Evolutionary conservation across 2,888 invertebrate genomes (phyloP).

Genomic region (Lucinisca nassula): DNA sequence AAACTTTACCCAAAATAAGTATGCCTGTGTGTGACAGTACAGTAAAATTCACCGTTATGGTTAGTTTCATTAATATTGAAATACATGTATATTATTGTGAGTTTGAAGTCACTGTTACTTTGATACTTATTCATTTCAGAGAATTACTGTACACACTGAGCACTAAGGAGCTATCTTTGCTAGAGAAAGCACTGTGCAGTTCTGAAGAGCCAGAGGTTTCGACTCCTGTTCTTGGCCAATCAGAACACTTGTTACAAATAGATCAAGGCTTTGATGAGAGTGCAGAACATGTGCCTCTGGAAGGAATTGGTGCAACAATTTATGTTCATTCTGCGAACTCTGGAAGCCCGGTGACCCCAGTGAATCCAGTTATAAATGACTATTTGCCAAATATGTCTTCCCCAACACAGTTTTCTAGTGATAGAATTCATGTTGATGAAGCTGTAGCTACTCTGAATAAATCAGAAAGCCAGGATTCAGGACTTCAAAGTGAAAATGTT

Average conservation of each 20-base stretch:
- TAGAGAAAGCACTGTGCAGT: slow-evolving; percentile 97
- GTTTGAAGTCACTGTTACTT: too few species aligned
- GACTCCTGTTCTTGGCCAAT: slow-evolving; percentile 39
- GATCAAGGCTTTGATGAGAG: slow-evolving; percentile 75
- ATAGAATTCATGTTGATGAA: slow-evolving; percentile 33
- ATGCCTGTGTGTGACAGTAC: too few species aligned
- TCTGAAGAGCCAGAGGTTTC: slow-evolving; percentile 90
- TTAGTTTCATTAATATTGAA: too few species aligned
- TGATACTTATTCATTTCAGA: slow-evolving; percentile 89
- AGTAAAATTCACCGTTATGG: too few species aligned
- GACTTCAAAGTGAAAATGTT: slow-evolving; percentile 83
- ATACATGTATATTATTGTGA: too few species aligned
- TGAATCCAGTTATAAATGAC: slow-evolving; percentile 9
- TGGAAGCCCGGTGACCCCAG: slow-evolving; percentile 75
- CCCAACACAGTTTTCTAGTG: slow-evolving; percentile 36
- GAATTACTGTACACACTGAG: slow-evolving; percentile 96
- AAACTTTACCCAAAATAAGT: too few species aligned
- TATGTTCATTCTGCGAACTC: slow-evolving; percentile 69
- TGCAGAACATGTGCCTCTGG: slow-evolving; percentile 46
- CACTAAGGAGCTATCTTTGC: slow-evolving; percentile 93
- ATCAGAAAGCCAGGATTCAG: slow-evolving; percentile 85
- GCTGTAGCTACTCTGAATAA: slow-evolving; percentile 70
- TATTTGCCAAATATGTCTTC: slow-evolving; percentile 40
- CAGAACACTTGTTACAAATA: slow-evolving; percentile 59
- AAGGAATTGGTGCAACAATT: slow-evolving; percentile 58